These are phyloP conservation scores for Octodonta nipae DNA, from an alignment of 2,888 invertebrate species.

Conservation along the genomic window DNA sequence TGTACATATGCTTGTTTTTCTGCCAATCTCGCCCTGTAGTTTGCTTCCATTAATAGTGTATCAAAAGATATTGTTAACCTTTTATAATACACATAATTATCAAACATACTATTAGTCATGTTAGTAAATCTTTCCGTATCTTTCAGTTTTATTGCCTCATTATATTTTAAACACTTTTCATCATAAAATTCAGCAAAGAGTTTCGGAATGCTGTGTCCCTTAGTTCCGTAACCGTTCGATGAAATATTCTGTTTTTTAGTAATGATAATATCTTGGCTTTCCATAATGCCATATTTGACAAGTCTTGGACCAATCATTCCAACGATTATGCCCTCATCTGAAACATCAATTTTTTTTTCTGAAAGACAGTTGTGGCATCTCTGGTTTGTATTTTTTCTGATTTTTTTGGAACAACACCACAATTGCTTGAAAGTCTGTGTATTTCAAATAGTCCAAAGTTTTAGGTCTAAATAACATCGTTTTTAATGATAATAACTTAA, in stretches of 20 bases:
- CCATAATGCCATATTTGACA: constrained; percentile 42
- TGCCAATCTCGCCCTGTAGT: constrained; percentile 40
- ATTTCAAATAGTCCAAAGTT: too few relatives aligned
- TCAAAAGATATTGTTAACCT: constrained; percentile 45
- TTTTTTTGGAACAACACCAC: too few relatives aligned
- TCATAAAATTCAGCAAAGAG: constrained; percentile 16
- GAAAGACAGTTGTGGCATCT: too few relatives aligned
- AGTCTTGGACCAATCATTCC: constrained; percentile 43
- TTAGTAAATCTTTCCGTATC: neutral
- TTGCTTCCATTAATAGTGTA: constrained; percentile 47
- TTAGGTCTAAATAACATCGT: too few relatives aligned
- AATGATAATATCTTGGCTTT: constrained; percentile 45
- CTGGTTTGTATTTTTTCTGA: too few relatives aligned
- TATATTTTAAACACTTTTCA: constrained; percentile 11
- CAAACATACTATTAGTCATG: constrained; percentile 11
- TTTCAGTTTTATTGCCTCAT: constrained; percentile 7
- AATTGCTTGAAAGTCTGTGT: too few relatives aligned
- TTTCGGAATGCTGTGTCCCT: constrained; percentile 10
- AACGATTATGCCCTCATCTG: constrained; percentile 35
- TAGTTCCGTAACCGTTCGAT: constrained; percentile 20
- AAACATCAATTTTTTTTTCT: too few relatives aligned
- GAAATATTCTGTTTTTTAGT: constrained; percentile 34
- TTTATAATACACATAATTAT: constrained; percentile 32
- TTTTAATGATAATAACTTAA: too few relatives aligned
- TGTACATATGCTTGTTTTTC: constrained; percentile 47